phyloP scores from a whole-genome alignment of 2,113 vertebrate genomes.

The Trichomycterus rosablanca region DNA sequence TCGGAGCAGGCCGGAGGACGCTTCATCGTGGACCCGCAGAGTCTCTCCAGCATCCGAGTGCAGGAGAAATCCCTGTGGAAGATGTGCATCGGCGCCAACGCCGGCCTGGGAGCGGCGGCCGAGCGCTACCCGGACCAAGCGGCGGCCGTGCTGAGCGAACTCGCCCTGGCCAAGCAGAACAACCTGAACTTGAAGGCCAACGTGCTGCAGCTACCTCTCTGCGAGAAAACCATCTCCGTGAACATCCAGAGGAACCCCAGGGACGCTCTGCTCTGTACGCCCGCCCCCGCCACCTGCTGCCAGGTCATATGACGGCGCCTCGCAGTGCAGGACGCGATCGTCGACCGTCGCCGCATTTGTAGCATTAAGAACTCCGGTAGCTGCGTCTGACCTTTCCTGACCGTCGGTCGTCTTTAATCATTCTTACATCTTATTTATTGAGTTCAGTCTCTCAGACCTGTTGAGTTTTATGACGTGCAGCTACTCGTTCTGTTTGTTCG shows the following conservation, averaged over 20 bases:
- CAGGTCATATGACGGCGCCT: slow-evolving; percentile 82
- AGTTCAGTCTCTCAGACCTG: slow-evolving; percentile 59
- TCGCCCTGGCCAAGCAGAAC: slow-evolving; percentile 76
- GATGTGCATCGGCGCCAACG: slow-evolving; percentile 80
- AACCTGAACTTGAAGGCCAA: slow-evolving; percentile 83
- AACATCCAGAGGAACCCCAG: slow-evolving; percentile 90
- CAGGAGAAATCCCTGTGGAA: slow-evolving; percentile 91
- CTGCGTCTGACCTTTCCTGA: slow-evolving; percentile 56
- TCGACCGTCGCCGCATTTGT: slow-evolving; percentile 40
- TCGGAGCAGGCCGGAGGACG: slow-evolving; percentile 52
- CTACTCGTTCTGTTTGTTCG: slow-evolving; percentile 63
- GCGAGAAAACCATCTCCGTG: slow-evolving; percentile 95
- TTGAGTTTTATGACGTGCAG: slow-evolving; percentile 77
- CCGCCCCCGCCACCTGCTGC: slow-evolving; percentile 88
- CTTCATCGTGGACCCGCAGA: slow-evolving; percentile 79
- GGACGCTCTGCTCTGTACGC: slow-evolving; percentile 85
- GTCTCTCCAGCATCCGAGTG: slow-evolving; percentile 80
- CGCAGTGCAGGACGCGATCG: slow-evolving; percentile 24
- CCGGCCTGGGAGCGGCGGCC: slow-evolving; percentile 54
- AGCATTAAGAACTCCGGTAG: slow-evolving; percentile 54
- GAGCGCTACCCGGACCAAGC: slow-evolving; percentile 76
- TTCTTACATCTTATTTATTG: slow-evolving; percentile 61
- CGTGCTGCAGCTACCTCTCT: slow-evolving; percentile 97
- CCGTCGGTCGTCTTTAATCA: slow-evolving; percentile 52
- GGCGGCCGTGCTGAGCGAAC: slow-evolving; percentile 63